Evolutionary conservation across 2,797 vertebrate species (phyloP), one percentile per base, ranked within the genome.

Genomic region (Lepus oiostolus): DNA sequence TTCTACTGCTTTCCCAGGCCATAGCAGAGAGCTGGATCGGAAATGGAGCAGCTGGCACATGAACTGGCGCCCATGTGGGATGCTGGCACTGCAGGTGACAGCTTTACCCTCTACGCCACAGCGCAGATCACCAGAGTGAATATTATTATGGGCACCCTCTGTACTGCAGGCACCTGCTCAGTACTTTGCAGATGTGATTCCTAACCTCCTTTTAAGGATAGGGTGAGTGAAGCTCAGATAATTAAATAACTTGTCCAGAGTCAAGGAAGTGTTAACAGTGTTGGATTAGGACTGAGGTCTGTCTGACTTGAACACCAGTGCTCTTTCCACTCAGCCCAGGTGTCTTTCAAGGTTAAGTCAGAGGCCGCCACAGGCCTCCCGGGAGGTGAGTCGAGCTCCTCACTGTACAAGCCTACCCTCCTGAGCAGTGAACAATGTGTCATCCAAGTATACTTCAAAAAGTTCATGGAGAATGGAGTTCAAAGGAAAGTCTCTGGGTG

Each of bases 131-230:
- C 38, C 54, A 35, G 42, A 28, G 47, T 30, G 11, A 72, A 9
- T 17, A 13, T 65, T 30, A 76, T 70, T 74, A 50, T 12, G n/a
- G 26, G 70, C 13, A 47, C 26, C 52, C 71, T 35, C n/a, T 67
- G 1, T 54, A 8, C 30, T 16, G 11, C 8, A 68, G 35, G 12
- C 7, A 22, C 58, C 26, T 87, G 28, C n/a, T 82, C 42, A 19
- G 32, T 38, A 28, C 22, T 88, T 95, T n/a, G 80, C 58, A 79
- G 77, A 68, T n/a, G 17, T 30, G n/a, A 76, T 65, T 91, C 35
- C 63, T 70, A n/a, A 21, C 42, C 52, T 87, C 50, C 62, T 71
- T 72, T 85, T 67, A 75, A 80, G 47, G 81, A 80, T 14, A 19
- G 77, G 24, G 71, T 52, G 71, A 72, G 22, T 22, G 12, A 92